Conservation (phyloP, 2,113 vertebrate genomes). For the Semicossyphus pulcher region DNA sequence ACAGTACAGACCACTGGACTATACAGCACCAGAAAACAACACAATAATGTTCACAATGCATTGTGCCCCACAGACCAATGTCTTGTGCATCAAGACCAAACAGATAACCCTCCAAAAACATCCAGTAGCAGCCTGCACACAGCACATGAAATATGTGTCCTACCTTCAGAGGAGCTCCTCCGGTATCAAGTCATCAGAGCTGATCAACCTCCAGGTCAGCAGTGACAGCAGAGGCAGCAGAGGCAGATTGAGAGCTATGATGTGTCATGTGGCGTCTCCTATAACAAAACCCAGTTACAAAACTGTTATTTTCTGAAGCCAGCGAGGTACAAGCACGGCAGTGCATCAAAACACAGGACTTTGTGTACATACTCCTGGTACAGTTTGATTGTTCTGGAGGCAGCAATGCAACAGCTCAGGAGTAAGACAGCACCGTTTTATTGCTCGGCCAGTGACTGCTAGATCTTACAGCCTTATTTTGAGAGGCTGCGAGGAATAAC, state of each 20-base stretch:
- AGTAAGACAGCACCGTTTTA: too few species aligned
- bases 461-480: not conserved
- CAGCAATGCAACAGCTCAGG: not conserved
- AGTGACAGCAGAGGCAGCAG: not conserved
- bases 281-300: not conserved
- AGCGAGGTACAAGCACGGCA: not conserved
- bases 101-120: not conserved
- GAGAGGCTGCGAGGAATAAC: conserved; percentile 6
- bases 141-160: not conserved
- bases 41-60: not conserved
- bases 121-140: not conserved
- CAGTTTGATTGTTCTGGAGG: too few species aligned
- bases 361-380: not conserved
- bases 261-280: not conserved
- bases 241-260: not conserved
- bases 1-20: too few species aligned
- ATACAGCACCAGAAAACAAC: not conserved
- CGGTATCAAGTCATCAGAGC: not conserved
- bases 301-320: not conserved
- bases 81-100: not conserved
- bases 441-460: not conserved
- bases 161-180: not conserved
- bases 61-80: not conserved
- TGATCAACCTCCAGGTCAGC: conserved; percentile 1
- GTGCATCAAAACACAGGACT: not conserved